Percentiles rank a stretch among this genome's conserved stretches.
These are phyloP conservation scores for Bellardia pandia DNA, from an alignment of 2,888 invertebrate species.

Conservation along the genomic window DNA sequence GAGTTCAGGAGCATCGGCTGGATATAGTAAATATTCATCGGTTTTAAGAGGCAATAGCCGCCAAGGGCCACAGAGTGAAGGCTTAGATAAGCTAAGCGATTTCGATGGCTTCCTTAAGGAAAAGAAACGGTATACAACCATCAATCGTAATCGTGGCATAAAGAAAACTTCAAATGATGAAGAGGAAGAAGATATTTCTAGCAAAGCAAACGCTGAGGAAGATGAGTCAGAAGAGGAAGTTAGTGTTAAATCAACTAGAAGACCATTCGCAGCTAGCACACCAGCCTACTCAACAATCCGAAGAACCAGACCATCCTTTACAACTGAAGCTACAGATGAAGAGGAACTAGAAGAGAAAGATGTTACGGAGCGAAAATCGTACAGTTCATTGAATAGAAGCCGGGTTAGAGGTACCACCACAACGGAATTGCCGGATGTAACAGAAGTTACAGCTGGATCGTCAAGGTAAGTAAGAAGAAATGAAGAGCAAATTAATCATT, in stretches of 20 bases:
- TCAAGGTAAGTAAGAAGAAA: constrained; percentile 76
- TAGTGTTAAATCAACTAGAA: constrained; percentile 72
- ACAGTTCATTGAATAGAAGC: constrained; percentile 78
- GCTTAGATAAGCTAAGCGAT: constrained; percentile 83
- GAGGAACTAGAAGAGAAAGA: constrained; percentile 69
- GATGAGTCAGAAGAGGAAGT: constrained; percentile 61
- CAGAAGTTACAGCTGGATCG: constrained; percentile 71
- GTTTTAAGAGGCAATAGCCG: constrained; percentile 87
- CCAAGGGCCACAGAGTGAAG: constrained; percentile 86
- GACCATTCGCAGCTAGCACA: constrained; percentile 80
- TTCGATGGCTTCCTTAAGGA: constrained; percentile 83
- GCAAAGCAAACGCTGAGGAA: constrained; percentile 72
- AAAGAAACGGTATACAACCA: constrained; percentile 88
- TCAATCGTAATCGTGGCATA: constrained; percentile 86
- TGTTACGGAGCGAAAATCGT: constrained; percentile 76
- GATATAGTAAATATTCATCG: constrained; percentile 85
- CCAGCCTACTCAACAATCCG: constrained; percentile 90
- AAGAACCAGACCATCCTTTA: constrained; percentile 87
- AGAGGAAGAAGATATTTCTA: constrained; percentile 78
- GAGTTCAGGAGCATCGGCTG: constrained; percentile 74
- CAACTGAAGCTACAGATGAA: constrained; percentile 64
- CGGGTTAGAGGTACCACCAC: constrained; percentile 76
- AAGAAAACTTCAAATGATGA: constrained; percentile 79
- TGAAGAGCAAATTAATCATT: too few relatives aligned
- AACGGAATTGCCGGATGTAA: constrained; percentile 60